A percentile compares a stretch with the other conserved stretches of the same genome.
Evolutionary conservation across 2,113 vertebrate species (phyloP).

Genomic region (Puntigrus tetrazona): DNA sequence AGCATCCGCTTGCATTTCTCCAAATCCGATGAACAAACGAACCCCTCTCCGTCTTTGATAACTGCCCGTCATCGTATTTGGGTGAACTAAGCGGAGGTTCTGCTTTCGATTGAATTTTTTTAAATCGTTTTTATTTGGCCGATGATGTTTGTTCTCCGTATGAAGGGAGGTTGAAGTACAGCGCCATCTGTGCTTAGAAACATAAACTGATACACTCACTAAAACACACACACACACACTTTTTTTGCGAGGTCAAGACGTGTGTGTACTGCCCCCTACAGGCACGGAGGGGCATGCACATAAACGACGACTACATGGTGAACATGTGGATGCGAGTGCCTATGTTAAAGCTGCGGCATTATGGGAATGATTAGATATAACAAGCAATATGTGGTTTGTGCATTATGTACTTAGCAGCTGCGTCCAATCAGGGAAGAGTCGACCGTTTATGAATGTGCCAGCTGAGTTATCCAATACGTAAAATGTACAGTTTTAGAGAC

Average conservation of each 20-base stretch:
- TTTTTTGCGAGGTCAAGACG: conserved; percentile 17
- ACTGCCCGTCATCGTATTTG: not conserved
- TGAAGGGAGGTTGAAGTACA: conserved; percentile 18
- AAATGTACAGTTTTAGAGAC: conserved; percentile 2
- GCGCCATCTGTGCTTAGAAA: not conserved
- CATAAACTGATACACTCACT: not conserved
- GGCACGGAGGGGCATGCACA: conserved; percentile 14
- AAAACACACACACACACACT: conserved; percentile 11
- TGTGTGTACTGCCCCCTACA: conserved; percentile 13
- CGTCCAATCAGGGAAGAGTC: conserved; percentile 17
- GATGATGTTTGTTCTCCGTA: conserved; percentile 33
- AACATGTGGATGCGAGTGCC: not conserved
- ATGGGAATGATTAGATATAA: conserved; percentile 9
- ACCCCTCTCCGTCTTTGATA: not conserved
- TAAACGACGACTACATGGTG: not conserved
- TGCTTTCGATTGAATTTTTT: conserved; percentile 14
- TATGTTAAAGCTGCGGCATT: conserved; percentile 10
- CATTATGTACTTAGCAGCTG: not conserved
- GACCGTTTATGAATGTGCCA: conserved; percentile 4
- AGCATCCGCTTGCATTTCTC: not conserved
- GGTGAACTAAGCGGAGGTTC: not conserved
- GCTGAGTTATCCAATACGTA: not conserved
- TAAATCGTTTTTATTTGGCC: not conserved
- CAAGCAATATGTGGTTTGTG: conserved; percentile 28
- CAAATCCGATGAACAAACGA: not conserved